Evolutionary conservation across 1,140 invertebrate genomes (phyloP).

Genomic region (Neomicropteryx cornuta): DNA sequence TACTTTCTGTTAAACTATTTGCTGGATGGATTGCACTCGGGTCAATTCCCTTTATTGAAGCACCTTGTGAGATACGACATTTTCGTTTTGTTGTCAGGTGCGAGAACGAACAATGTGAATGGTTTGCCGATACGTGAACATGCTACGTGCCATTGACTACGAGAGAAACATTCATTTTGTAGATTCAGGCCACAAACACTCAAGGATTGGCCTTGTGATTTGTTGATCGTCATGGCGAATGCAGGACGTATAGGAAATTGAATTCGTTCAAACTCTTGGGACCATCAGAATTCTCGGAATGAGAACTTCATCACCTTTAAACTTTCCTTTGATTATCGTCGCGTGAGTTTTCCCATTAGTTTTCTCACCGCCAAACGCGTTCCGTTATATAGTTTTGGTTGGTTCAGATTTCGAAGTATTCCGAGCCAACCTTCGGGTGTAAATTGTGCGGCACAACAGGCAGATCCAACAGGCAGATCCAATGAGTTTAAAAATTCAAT

Average conservation of each 20-base stretch:
- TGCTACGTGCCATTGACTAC: conserved; percentile 36
- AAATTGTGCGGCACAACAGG: conserved; percentile 21
- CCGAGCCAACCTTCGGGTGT: conserved; percentile 20
- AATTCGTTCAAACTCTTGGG: conserved; percentile 28
- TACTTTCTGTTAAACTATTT: conserved; percentile 5
- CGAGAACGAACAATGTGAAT: conserved; percentile 23
- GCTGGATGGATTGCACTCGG: conserved; percentile 1
- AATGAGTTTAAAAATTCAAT: conserved; percentile 20
- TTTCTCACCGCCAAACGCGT: conserved; percentile 28
- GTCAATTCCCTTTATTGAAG: conserved; percentile 8
- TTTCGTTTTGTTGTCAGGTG: conserved; percentile 22
- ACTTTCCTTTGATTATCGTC: conserved; percentile 25
- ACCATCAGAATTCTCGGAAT: conserved; percentile 28
- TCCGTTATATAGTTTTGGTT: conserved; percentile 31
- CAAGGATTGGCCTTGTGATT: conserved; percentile 40
- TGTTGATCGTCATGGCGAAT: conserved; percentile 45
- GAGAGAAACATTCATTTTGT: conserved; percentile 24
- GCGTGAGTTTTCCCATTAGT: conserved; percentile 24
- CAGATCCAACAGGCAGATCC: conserved; percentile 19
- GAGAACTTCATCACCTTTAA: conserved; percentile 24
- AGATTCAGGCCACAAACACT: conserved; percentile 25
- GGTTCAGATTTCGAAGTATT: conserved; percentile 27
- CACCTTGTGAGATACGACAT: conserved; percentile 22
- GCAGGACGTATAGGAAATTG: conserved; percentile 38
- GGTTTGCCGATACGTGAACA: conserved; percentile 33